A percentile compares a stretch with the other conserved stretches of the same genome.
phyloP scores from a whole-genome alignment of 1,140 invertebrate species.

The Drosophila murphyi region DNA sequence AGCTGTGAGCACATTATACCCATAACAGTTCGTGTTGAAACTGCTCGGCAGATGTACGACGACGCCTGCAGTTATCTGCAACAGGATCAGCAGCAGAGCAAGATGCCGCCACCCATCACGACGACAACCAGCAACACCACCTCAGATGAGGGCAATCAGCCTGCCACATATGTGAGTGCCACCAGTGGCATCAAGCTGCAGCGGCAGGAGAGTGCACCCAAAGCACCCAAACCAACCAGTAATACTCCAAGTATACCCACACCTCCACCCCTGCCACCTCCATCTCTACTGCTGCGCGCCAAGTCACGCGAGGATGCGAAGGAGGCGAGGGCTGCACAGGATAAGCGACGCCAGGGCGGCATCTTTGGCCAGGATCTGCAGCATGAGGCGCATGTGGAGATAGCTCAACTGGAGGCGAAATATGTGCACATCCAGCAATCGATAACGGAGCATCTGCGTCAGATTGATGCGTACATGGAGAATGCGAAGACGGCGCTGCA shows the following conservation, averaged over 20 bases:
- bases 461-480: slow-evolving; percentile 81
- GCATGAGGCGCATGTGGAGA: slow-evolving; percentile 68
- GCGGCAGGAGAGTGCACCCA: slow-evolving; percentile 49
- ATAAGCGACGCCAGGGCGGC: slow-evolving; percentile 55
- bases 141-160: neutral
- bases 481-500: slow-evolving; percentile 76
- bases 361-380: slow-evolving; percentile 36
- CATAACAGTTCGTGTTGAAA: slow-evolving; percentile 50
- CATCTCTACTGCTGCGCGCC: slow-evolving; percentile 39
- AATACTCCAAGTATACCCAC: slow-evolving; percentile 16
- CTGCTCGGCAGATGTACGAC: slow-evolving; percentile 62
- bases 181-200: slow-evolving; percentile 71
- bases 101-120: slow-evolving; percentile 45
- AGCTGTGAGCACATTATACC: slow-evolving; percentile 54
- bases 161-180: slow-evolving; percentile 67
- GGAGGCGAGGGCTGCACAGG: slow-evolving; percentile 28
- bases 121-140: slow-evolving; percentile 23
- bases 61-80: slow-evolving; percentile 71
- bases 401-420: slow-evolving; percentile 76
- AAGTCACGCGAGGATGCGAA: slow-evolving; percentile 26
- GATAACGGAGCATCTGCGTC: slow-evolving; percentile 77
- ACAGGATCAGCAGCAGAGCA: slow-evolving; percentile 60
- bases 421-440: slow-evolving; percentile 81
- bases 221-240: slow-evolving; percentile 3
- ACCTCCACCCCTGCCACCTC: slow-evolving; percentile 34